Percentiles rank a stretch among this genome's conserved stretches.
Evolutionary conservation across 2,797 vertebrate genomes (phyloP).

Genomic region (Mastacembelus armatus): DNA sequence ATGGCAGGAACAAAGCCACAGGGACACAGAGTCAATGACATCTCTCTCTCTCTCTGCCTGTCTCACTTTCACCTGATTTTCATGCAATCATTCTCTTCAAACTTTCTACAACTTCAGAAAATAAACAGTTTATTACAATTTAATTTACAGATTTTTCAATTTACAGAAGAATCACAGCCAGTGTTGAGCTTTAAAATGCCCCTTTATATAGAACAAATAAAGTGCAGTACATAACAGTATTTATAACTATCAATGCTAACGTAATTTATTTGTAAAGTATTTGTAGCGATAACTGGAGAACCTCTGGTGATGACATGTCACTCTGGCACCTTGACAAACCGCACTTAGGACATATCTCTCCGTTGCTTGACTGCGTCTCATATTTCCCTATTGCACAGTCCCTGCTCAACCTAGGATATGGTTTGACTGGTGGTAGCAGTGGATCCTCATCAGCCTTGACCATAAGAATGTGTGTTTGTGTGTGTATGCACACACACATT

Average conservation of each 20-base stretch:
- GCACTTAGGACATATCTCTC: no score
- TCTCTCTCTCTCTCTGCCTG: conserved; percentile 63
- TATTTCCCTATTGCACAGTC: conserved; percentile 36
- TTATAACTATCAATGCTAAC: no score
- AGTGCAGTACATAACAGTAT: no score
- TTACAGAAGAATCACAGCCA: background rate
- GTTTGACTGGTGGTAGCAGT: conserved; percentile 13
- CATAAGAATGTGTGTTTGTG: conserved; percentile 43
- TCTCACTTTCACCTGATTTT: conserved; percentile 34
- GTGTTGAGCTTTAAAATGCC: background rate
- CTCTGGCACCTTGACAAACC: no score
- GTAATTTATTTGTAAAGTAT: no score
- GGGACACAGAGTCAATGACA: conserved; percentile 78
- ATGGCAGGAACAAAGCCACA: conserved; percentile 78
- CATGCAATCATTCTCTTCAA: conserved; percentile 14
- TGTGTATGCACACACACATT: conserved; percentile 9
- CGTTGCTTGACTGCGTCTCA: background rate
- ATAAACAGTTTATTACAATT: background rate
- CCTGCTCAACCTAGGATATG: conserved; percentile 13
- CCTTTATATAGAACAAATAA: background rate
- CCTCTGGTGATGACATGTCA: no score
- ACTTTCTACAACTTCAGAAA: background rate
- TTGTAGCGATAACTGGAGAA: background rate
- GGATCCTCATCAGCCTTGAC: conserved; percentile 65
- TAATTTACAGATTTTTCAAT: no score